These are phyloP conservation scores for Tauraco erythrolophus DNA, from an alignment of 2,113 vertebrate genomes.

Conservation along the genomic window DNA sequence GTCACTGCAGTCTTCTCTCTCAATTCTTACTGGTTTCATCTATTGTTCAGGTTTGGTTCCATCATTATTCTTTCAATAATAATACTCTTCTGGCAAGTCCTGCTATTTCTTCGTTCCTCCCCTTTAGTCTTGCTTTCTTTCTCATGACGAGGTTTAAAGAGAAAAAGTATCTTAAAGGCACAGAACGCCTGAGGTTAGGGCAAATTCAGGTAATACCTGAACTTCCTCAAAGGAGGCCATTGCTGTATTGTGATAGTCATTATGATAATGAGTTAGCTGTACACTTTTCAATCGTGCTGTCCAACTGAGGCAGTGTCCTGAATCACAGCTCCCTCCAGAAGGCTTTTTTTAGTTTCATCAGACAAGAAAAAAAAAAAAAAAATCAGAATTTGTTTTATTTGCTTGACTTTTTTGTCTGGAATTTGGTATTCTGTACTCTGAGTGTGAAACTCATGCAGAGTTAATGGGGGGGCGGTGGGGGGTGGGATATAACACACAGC, in stretches of 20 bases:
- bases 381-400: not conserved
- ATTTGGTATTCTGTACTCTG: not conserved
- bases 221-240: not conserved
- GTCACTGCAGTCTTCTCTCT: not conserved
- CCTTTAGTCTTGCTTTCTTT: not conserved
- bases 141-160: not conserved
- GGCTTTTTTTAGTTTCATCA: not conserved
- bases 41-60: not conserved
- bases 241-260: accelerated
- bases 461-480: not conserved
- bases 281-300: not conserved
- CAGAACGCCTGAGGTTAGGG: not conserved
- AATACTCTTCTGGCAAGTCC: not conserved
- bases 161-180: not conserved
- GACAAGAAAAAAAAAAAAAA: not conserved
- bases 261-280: not conserved
- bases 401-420: not conserved
- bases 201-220: not conserved
- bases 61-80: not conserved
- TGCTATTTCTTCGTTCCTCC: not conserved
- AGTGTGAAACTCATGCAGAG: not conserved
- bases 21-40: not conserved
- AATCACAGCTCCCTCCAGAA: not conserved
- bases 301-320: not conserved
- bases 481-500: accelerated